Conservation (phyloP, 2,113 vertebrate genomes). For the Martes martes region DNA sequence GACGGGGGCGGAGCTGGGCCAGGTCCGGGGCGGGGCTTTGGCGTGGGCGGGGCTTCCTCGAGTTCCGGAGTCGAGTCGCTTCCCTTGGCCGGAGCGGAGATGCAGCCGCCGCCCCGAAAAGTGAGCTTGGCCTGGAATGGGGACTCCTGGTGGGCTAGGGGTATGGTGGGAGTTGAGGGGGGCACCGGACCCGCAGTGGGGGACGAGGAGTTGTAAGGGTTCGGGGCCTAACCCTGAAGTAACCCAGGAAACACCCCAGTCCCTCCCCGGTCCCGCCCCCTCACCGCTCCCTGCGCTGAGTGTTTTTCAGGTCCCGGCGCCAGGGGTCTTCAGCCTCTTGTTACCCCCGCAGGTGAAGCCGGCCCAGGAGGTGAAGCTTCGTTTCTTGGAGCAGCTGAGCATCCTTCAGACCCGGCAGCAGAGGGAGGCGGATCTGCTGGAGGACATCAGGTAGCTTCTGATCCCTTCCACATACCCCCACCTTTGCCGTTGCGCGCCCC, state of each 20-base stretch:
- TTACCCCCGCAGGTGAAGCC: constrained; percentile 85
- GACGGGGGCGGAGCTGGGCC: not conserved
- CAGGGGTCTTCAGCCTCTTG: not conserved
- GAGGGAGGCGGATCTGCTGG: constrained; percentile 89
- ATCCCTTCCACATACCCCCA: not conserved
- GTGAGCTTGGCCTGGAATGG: constrained; percentile 71
- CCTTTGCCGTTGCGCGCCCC: not conserved
- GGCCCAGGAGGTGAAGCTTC: constrained; percentile 89
- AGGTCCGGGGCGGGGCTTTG: not conserved
- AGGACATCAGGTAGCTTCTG: constrained; percentile 89
- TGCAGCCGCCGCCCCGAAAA: constrained; percentile 86
- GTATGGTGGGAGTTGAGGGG: not conserved
- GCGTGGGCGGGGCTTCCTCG: constrained; percentile 27
- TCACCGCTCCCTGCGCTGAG: constrained; percentile 5
- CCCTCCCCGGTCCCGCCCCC: constrained; percentile 58
- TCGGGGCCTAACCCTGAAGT: not conserved
- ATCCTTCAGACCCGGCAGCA: constrained; percentile 90
- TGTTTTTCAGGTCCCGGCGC: constrained; percentile 6
- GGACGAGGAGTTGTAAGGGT: not conserved
- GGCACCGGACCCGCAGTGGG: not conserved
- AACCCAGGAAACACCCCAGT: constrained; percentile 24
- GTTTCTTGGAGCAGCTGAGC: constrained; percentile 89
- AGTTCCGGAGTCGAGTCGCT: constrained; percentile 66
- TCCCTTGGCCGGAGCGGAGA: constrained; percentile 35
- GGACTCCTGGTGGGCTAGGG: not conserved